phyloP scores from a whole-genome alignment of 2,888 invertebrate genomes.

The Exephanes ischioxanthus region DNA sequence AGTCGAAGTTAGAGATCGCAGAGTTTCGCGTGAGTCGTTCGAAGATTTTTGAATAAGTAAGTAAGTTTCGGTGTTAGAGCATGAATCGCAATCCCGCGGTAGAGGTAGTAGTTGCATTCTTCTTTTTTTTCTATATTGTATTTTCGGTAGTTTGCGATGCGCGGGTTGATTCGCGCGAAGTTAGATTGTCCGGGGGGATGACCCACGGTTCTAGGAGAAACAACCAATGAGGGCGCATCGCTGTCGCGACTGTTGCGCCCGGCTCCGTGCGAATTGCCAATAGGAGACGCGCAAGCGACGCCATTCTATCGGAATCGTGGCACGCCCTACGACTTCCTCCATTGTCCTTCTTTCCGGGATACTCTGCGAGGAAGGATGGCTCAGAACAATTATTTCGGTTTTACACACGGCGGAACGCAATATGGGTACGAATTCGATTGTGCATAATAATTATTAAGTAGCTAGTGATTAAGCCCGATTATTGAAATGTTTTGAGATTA shows the following conservation, averaged over 20 bases:
- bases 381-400: constrained; percentile 97
- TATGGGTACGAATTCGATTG: constrained; percentile 89
- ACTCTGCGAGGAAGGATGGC: constrained; percentile 88
- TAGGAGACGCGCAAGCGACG: constrained; percentile 74
- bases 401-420: constrained; percentile 97
- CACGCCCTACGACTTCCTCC: constrained; percentile 83
- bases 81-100: background rate
- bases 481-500: constrained; percentile 62
- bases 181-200: constrained; percentile 52
- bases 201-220: constrained; percentile 73
- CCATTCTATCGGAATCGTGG: constrained; percentile 78
- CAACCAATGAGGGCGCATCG: constrained; percentile 74
- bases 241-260: constrained; percentile 72
- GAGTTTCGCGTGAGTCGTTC: constrained; percentile 2
- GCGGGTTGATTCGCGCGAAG: constrained; percentile 5
- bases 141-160: constrained; percentile 1
- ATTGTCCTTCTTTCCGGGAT: constrained; percentile 84
- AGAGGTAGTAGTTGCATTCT: background rate
- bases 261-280: constrained; percentile 71
- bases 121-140: background rate
- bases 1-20: constrained; percentile 6
- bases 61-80: background rate
- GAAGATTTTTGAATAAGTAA: constrained; percentile 13
- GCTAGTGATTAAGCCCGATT: constrained; percentile 72
- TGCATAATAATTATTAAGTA: constrained; percentile 75